These are phyloP conservation scores for Vicugna pacos DNA, from an alignment of 2,113 vertebrate species.

Conservation along the genomic window DNA sequence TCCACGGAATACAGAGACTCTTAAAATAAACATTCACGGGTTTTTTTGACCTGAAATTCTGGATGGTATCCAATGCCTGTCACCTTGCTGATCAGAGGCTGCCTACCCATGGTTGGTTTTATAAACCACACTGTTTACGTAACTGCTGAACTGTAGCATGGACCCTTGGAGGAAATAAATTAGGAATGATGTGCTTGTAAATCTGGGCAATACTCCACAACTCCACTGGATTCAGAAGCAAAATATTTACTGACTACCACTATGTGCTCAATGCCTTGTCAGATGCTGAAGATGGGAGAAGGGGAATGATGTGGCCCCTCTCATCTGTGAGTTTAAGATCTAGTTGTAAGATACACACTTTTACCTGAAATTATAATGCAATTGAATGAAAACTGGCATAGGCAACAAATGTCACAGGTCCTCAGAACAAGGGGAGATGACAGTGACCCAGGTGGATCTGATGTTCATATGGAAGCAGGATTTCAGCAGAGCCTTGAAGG, in stretches of 20 bases:
- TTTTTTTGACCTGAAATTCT: conserved; percentile 59
- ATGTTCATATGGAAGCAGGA: background rate
- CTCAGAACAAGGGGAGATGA: background rate
- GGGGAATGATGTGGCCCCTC: background rate
- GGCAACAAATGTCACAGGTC: background rate
- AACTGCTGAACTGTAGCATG: conserved; percentile 58
- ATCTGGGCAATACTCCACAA: background rate
- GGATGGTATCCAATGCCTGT: background rate
- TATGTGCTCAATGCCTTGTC: background rate
- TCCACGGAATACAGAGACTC: background rate
- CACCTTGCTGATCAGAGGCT: conserved; percentile 27
- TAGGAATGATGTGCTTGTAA: background rate
- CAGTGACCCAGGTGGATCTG: background rate
- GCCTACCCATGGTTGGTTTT: conserved; percentile 45
- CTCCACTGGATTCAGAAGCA: background rate
- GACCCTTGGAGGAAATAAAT: conserved; percentile 65
- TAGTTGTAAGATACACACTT: background rate
- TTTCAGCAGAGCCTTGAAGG: background rate
- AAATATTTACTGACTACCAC: background rate
- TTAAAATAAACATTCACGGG: conserved; percentile 58
- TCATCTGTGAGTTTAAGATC: background rate
- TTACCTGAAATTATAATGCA: background rate
- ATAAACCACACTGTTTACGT: conserved; percentile 75
- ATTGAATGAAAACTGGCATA: background rate
- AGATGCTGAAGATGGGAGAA: background rate